phyloP scores from a whole-genome alignment of 2,113 vertebrate genomes.

The Menidia beryllina region DNA sequence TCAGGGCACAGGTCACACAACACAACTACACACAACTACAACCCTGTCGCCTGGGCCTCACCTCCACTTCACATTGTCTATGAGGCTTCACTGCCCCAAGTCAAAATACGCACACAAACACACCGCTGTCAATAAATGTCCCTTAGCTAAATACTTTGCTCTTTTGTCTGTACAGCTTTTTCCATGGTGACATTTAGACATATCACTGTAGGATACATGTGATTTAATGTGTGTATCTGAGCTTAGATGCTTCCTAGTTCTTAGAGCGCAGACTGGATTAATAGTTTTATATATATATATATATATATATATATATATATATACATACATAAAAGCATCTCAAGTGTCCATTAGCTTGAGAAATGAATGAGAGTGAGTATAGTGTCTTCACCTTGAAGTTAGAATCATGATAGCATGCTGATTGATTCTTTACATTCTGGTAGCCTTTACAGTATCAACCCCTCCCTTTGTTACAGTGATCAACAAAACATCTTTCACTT shows the following conservation, averaged over 20 bases:
- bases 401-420: constrained; percentile 38
- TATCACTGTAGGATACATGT: constrained; percentile 40
- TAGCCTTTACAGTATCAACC: constrained; percentile 27
- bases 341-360: constrained; percentile 53
- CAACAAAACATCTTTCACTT: constrained; percentile 43
- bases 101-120: constrained; percentile 32
- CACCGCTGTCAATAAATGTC: constrained; percentile 67
- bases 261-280: neutral
- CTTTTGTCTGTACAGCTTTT: constrained; percentile 74
- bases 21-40: constrained; percentile 55
- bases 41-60: constrained; percentile 83
- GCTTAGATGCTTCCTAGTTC: neutral
- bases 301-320: neutral
- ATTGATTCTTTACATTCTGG: constrained; percentile 12
- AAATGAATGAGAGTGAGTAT: constrained; percentile 49
- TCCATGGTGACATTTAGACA: constrained; percentile 65
- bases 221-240: constrained; percentile 29
- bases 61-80: constrained; percentile 82
- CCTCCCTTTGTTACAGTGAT: constrained; percentile 26
- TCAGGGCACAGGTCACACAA: constrained; percentile 83
- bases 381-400: constrained; percentile 58
- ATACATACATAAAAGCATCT: constrained; percentile 23
- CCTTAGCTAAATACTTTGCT: constrained; percentile 70
- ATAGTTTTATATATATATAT: constrained; percentile 13
- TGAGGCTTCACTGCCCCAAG: constrained; percentile 44